phyloP scores from a whole-genome alignment of 2,797 vertebrate genomes.

The Vespertilio murinus region DNA sequence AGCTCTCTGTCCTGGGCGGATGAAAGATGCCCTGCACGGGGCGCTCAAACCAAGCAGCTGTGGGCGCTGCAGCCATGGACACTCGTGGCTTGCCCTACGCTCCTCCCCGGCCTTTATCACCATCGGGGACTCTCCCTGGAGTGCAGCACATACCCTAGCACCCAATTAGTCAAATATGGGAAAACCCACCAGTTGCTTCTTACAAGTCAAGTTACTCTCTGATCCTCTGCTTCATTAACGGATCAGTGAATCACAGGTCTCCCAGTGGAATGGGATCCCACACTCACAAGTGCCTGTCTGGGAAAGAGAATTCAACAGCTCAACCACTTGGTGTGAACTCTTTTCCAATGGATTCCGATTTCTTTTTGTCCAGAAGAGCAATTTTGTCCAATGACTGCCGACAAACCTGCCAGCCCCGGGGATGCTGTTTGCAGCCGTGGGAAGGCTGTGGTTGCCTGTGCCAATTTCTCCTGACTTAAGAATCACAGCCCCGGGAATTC shows the following conservation, averaged over 20 bases:
- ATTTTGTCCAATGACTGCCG: neutral
- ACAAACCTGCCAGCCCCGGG: fast-evolving
- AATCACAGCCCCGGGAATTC: neutral
- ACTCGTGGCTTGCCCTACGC: neutral
- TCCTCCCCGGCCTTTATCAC: neutral
- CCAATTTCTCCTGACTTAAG: neutral
- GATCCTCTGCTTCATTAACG: neutral
- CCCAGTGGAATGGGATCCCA: neutral
- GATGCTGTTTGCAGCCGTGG: neutral
- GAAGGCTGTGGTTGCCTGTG: neutral
- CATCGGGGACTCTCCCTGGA: neutral
- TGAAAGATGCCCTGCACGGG: neutral
- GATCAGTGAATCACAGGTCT: neutral
- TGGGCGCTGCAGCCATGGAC: neutral
- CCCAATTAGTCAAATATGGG: conserved; percentile 46
- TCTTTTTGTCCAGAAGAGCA: neutral
- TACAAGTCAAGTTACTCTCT: neutral
- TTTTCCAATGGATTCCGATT: conserved; percentile 12
- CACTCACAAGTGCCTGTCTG: neutral
- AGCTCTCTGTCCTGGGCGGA: neutral
- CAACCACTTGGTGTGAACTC: neutral
- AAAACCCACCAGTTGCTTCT: conserved; percentile 50
- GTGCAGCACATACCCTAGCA: neutral
- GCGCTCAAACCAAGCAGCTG: neutral
- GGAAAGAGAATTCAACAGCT: conserved; percentile 17